Evolutionary conservation across 2,888 invertebrate species (phyloP), one percentile per base, ranked within the genome.

Genomic region (Platerodrilus igneus): DNA sequence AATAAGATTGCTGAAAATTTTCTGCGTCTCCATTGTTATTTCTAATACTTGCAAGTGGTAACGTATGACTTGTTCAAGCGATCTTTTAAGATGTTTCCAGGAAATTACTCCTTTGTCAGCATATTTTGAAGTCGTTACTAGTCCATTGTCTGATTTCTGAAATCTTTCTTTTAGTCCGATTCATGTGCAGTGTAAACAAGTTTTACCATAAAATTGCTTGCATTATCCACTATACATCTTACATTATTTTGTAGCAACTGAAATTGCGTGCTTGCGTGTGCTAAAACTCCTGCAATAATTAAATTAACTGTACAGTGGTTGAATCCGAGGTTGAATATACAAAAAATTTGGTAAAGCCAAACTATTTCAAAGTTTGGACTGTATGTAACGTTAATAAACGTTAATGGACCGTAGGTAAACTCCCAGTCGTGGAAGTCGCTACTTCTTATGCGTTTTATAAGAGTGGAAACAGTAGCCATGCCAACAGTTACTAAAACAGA

Each of bases 341-440:
- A 17, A 4, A 42, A 15, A 9, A 20, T 33, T 23, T 42, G 42
- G 15, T 37, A 37, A 16, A 26, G 9, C 14, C 21, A 19, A 2
- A 29, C 19, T 6, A 42, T 37, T 23, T 42, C 42, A 17, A 29
- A 42, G 13, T 38, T 37, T 9, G 42, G 42, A 28, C 37, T 37
- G 16, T 23, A 27, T 3, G 41, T 37, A n/a, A 28, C 11, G 16
- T 41, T 33, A 4, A 42, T 8, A n/a, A 37, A 6, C 2, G 42
- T 34, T n/a, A 42, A 22, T 2, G 42, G 34, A 1, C 37, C 37
- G 20, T 34, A 42, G 3, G 34, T 18, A 15, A 42, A 34, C 10
- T 37, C 29, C 42, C 42, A 42, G 16, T 42, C 37, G 10, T 29
- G 29, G 14, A 5, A 20, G 28, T 41, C 37, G 16, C 18, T 37